Evolutionary conservation across 2,113 vertebrate species (phyloP).

Genomic region (Hippotragus niger): DNA sequence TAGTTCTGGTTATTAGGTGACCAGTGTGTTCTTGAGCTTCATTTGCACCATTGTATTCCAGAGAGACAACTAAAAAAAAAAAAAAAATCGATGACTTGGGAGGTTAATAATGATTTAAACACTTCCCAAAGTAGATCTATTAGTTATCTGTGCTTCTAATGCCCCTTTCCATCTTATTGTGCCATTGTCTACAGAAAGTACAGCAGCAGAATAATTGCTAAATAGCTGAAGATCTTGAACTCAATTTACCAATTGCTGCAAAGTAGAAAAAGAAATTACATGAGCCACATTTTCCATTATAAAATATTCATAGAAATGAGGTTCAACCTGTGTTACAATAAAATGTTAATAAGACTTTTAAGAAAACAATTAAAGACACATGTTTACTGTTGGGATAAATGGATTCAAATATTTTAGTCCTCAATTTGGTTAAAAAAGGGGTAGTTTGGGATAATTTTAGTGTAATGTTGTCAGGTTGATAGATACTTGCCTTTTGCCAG

Average conservation of each 20-base stretch:
- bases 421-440: conserved; percentile 7
- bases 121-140: neutral
- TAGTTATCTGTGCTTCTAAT: neutral
- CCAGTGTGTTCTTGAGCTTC: neutral
- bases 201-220: conserved; percentile 39
- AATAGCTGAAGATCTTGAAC: conserved; percentile 59
- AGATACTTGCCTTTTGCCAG: conserved; percentile 37
- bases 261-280: conserved; percentile 22
- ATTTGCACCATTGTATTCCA: neutral
- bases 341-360: conserved; percentile 53
- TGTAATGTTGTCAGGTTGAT: neutral
- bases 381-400: conserved; percentile 47
- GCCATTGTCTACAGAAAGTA: neutral
- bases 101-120: conserved; percentile 30
- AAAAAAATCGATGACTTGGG: neutral
- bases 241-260: conserved; percentile 57
- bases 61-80: neutral
- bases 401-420: conserved; percentile 39
- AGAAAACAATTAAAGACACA: conserved; percentile 39
- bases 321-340: conserved; percentile 52
- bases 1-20: neutral
- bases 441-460: conserved; percentile 3
- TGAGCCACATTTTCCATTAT: conserved; percentile 32
- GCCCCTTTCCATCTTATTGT: neutral
- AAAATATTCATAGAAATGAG: conserved; percentile 43